Percentiles rank a stretch among this genome's conserved stretches.
phyloP scores from a whole-genome alignment of 2,797 vertebrate genomes.

The Potorous gilbertii region DNA sequence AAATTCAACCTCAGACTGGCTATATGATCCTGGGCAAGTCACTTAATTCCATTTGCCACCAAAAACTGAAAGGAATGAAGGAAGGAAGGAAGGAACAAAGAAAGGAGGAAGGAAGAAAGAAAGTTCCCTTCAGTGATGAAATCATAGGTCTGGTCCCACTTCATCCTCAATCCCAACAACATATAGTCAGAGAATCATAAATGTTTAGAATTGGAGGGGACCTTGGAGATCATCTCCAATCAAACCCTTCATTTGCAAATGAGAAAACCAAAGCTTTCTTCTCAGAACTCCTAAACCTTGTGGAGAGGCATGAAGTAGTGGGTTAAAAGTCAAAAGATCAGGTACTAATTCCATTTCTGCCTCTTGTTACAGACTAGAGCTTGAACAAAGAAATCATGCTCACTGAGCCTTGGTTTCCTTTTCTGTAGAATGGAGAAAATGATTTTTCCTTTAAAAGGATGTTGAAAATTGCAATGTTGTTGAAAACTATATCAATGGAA shows the following conservation, averaged over 20 bases:
- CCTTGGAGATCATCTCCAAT: background rate
- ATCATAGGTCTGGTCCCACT: background rate
- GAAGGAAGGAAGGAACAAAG: background rate
- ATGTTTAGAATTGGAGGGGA: background rate
- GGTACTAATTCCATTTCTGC: background rate
- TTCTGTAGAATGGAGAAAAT: background rate
- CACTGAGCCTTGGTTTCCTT: background rate
- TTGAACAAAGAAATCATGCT: background rate
- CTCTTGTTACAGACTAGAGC: background rate
- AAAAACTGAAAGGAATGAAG: background rate
- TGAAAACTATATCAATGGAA: background rate
- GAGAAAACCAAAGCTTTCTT: background rate
- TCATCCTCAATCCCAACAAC: background rate
- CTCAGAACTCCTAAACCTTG: background rate
- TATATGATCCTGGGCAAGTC: background rate
- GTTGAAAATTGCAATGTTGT: background rate
- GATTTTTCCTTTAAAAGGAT: background rate
- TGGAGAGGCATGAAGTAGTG: background rate
- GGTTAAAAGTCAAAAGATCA: background rate
- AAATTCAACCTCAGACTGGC: background rate
- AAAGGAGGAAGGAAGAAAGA: background rate
- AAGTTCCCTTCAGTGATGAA: background rate
- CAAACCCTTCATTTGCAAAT: background rate
- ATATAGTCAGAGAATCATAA: background rate
- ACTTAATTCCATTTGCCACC: background rate